Base-by-base conservation (phyloP, 2,888 invertebrate species). In the Lamproptera curius region DNA sequence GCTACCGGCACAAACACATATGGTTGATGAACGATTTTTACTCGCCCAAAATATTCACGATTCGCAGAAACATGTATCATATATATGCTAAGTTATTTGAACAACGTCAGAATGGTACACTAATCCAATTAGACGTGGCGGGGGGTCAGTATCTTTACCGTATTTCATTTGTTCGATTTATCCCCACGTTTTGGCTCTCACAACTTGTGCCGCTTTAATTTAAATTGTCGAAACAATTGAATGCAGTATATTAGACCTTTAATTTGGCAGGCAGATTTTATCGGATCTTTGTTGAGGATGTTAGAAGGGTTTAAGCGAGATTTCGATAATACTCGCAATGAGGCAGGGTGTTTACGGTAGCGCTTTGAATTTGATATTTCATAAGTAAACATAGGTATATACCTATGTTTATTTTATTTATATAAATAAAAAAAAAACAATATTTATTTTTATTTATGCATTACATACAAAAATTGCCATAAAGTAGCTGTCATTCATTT, bases 21-120 rank as follows among this genome's bases (percentile, higher is more conserved):
- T n/a, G n/a, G n/a, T n/a, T n/a, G n/a, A n/a, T n/a, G n/a, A n/a
- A n/a, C n/a, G n/a, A n/a, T n/a, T n/a, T n/a, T n/a, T n/a, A n/a
- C n/a, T n/a, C n/a, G n/a, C n/a, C n/a, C n/a, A n/a, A n/a, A n/a
- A n/a, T n/a, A n/a, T n/a, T n/a, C 34, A n/a, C 34, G 45, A 35
- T 54, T 50, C 50, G 23, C 36, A 42, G 54, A 54, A 54, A 45
- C 37, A 34, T 34, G 44, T 42, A 38, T 52, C n/a, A n/a, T n/a
- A n/a, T n/a, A n/a, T n/a, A n/a, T n/a, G n/a, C n/a, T 47, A 47
- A 51, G 51, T 48, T 49, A 51, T 48, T 46, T 54, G 45, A 46
- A 38, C 28, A 13, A 39, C 44, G 47, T 40, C 46, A 28, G 28
- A 43, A 42, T 38, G 37, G 49, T 49, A 44, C 44, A 49, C 44